phyloP scores from a whole-genome alignment of 1,140 invertebrate genomes.

The Reticulitermes speratus region DNA sequence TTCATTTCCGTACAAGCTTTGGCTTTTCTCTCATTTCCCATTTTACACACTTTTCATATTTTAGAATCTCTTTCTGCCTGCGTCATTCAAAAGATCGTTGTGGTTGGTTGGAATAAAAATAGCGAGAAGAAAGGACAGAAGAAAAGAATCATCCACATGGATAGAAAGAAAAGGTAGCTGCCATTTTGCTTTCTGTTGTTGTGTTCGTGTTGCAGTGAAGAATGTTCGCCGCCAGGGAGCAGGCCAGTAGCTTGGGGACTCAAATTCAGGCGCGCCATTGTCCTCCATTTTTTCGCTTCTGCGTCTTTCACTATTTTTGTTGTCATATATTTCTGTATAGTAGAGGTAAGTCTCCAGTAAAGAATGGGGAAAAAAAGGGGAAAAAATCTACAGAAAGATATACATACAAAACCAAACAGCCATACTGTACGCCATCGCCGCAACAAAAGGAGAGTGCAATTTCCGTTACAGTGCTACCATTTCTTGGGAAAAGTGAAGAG shows the following conservation, averaged over 20 bases:
- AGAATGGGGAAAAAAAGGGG: neutral
- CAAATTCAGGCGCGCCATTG: slow-evolving; percentile 19
- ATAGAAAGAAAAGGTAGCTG: slow-evolving; percentile 24
- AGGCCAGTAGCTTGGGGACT: neutral
- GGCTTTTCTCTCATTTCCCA: slow-evolving; percentile 20
- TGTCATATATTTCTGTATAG: slow-evolving; percentile 11
- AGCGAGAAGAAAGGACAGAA: neutral
- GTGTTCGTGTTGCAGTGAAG: neutral
- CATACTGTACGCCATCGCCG: too few species aligned
- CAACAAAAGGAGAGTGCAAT: too few species aligned
- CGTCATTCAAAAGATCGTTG: slow-evolving; percentile 5
- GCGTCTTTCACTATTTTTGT: neutral
- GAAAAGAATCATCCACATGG: slow-evolving; percentile 16
- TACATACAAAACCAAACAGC: slow-evolving; percentile 7
- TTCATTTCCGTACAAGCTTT: neutral
- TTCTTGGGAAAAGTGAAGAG: too few species aligned
- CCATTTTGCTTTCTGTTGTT: slow-evolving; percentile 18
- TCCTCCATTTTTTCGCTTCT: slow-evolving; percentile 15
- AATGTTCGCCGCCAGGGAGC: neutral
- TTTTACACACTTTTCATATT: slow-evolving; percentile 23
- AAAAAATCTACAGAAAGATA: neutral
- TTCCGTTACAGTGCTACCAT: too few species aligned
- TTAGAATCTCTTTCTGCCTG: neutral
- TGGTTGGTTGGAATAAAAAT: slow-evolving; percentile 13
- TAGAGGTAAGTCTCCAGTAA: neutral